Evolutionary conservation across 2,888 invertebrate genomes (phyloP).

Genomic region (Torymus texanus): DNA sequence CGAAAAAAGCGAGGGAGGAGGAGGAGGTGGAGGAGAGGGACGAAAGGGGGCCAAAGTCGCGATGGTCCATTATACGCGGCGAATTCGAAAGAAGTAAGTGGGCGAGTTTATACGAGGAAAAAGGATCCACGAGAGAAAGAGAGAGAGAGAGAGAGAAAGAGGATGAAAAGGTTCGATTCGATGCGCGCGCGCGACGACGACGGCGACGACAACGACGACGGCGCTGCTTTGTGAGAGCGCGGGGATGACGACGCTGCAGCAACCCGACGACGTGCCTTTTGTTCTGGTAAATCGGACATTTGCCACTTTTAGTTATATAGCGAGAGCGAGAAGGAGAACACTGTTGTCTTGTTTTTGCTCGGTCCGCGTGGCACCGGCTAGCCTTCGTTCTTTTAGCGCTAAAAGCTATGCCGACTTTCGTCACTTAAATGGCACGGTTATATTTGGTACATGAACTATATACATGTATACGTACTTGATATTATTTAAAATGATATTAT

Average conservation of each 20-base stretch:
- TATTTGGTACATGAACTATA: too few relatives aligned
- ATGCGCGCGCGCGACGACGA: background rate
- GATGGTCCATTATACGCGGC: conserved; percentile 42
- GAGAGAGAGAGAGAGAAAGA: conserved; percentile 55
- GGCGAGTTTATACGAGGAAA: conserved; percentile 34
- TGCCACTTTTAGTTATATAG: conserved; percentile 50
- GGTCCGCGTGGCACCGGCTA: too few relatives aligned
- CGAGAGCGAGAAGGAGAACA: background rate
- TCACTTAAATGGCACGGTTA: too few relatives aligned
- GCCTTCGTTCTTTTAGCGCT: too few relatives aligned
- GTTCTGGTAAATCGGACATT: conserved; percentile 54
- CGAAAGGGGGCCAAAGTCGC: conserved; percentile 25
- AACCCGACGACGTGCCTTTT: conserved; percentile 44
- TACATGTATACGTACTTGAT: too few relatives aligned
- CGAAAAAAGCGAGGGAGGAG: background rate
- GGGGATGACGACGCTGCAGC: background rate
- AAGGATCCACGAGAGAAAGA: conserved; percentile 17
- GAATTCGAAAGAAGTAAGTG: conserved; percentile 5
- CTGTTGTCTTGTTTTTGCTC: conserved; percentile 29
- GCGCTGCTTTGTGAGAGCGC: conserved; percentile 26
- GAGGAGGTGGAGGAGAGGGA: background rate
- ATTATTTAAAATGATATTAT: too few relatives aligned
- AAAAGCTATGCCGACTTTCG: too few relatives aligned
- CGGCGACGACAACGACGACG: too few relatives aligned
- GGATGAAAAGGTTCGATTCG: conserved; percentile 51